Conservation (phyloP, 2,888 invertebrate species). For the Andrena marginata region DNA sequence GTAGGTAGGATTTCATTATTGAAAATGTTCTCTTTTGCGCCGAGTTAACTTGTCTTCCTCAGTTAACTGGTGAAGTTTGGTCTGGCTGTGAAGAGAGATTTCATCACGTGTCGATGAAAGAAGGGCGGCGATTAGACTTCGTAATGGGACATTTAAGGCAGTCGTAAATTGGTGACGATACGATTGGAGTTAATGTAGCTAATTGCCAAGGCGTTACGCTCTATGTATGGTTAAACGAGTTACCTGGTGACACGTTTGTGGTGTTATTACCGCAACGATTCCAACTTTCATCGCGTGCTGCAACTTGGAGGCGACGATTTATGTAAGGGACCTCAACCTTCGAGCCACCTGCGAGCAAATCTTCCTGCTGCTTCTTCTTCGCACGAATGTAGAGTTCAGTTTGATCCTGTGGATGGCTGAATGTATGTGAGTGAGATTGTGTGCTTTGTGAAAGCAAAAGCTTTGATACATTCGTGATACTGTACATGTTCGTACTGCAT, state of each 20-base stretch:
- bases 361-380: not conserved
- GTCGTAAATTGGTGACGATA: slow-evolving; percentile 17
- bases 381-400: not conserved
- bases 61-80: not conserved
- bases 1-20: not conserved
- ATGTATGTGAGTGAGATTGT: not conserved
- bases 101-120: slow-evolving; percentile 3
- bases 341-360: not conserved
- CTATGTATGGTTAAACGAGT: slow-evolving; percentile 45
- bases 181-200: slow-evolving; percentile 41
- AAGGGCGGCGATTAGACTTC: slow-evolving; percentile 27
- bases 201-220: slow-evolving; percentile 47
- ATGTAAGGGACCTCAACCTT: slow-evolving; percentile 56
- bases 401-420: too few species aligned
- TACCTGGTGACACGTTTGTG: slow-evolving; percentile 59
- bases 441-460: not conserved
- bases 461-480: not conserved
- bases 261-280: slow-evolving; percentile 49
- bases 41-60: not conserved
- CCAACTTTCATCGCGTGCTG: slow-evolving; percentile 43
- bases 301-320: slow-evolving; percentile 24
- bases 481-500: too few species aligned
- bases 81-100: not conserved
- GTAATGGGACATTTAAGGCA: slow-evolving; percentile 37
- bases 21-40: not conserved